A percentile compares a stretch with the other conserved stretches of the same genome.
These are phyloP conservation scores for Triplophysa bombifrons DNA, from an alignment of 2,797 vertebrate genomes.

Conservation along the genomic window DNA sequence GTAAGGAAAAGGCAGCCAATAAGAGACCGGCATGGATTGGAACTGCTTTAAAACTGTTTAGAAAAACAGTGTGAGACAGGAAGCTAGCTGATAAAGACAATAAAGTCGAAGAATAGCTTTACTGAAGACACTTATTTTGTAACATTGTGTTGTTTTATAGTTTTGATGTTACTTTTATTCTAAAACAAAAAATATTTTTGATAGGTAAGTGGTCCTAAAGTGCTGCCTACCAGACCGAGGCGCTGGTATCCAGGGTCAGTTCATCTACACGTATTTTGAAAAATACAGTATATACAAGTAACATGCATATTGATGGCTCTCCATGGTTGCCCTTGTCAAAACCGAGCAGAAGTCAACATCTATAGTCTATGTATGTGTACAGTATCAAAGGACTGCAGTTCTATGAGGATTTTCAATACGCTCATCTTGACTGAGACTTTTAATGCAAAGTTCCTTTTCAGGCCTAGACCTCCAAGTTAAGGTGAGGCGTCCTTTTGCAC, in stretches of 20 bases:
- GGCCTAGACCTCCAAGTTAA: conserved; percentile 48
- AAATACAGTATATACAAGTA: neutral
- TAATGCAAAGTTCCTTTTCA: conserved; percentile 22
- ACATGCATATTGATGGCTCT: conserved; percentile 8
- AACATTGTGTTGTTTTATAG: neutral
- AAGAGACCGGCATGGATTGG: no score
- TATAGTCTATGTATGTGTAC: conserved; percentile 57
- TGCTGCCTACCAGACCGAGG: no score
- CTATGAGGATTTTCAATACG: conserved; percentile 58
- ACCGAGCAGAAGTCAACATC: conserved; percentile 50
- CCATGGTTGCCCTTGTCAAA: conserved; percentile 26
- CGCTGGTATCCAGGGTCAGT: neutral
- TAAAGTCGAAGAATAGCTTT: no score
- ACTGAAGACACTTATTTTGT: neutral
- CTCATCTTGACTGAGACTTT: conserved; percentile 50
- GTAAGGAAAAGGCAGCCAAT: no score
- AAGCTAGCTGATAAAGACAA: no score
- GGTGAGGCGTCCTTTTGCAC: conserved; percentile 42
- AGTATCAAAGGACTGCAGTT: conserved; percentile 57
- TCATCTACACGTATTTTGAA: conserved; percentile 5
- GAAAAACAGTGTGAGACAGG: no score
- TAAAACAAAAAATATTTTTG: no score
- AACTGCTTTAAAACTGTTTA: no score
- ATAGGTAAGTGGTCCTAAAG: no score
- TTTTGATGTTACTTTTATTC: no score